phyloP scores from a whole-genome alignment of 2,888 invertebrate genomes.

The Apantesis nais region DNA sequence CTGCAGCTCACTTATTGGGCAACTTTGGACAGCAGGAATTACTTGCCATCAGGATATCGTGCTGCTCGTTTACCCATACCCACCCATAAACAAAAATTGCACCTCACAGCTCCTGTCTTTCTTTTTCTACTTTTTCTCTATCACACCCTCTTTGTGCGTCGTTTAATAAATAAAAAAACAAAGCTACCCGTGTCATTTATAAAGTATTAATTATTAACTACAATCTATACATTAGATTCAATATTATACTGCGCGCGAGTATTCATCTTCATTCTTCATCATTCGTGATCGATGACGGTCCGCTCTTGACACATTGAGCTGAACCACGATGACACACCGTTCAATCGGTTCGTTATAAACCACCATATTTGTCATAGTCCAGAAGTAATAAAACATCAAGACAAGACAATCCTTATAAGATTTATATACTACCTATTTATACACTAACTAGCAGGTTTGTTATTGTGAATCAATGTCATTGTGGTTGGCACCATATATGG shows the following conservation, averaged over 20 bases:
- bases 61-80: too few relatives aligned
- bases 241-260: conserved; percentile 5
- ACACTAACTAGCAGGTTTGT: background rate
- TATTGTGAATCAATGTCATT: conserved; percentile 1
- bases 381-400: conserved; percentile 7
- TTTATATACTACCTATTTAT: conserved; percentile 10
- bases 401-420: conserved; percentile 11
- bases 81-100: background rate
- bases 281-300: conserved; percentile 12
- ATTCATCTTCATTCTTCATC: too few relatives aligned
- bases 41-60: too few relatives aligned
- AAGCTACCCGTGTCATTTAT: conserved; percentile 1
- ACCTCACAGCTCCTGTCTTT: background rate
- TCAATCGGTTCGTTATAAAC: conserved; percentile 11
- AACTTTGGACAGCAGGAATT: too few relatives aligned
- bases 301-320: conserved; percentile 13
- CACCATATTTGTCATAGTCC: conserved; percentile 16
- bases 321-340: conserved; percentile 10
- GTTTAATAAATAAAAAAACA: background rate
- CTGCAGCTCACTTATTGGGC: too few relatives aligned
- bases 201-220: background rate
- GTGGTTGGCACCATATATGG: background rate
- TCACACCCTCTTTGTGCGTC: background rate
- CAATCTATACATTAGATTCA: conserved; percentile 4
- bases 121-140: background rate